Percentiles rank a stretch among this genome's conserved stretches.
These are phyloP conservation scores for Chrysomela aeneicollis DNA, from an alignment of 2,888 invertebrate species.

Conservation along the genomic window DNA sequence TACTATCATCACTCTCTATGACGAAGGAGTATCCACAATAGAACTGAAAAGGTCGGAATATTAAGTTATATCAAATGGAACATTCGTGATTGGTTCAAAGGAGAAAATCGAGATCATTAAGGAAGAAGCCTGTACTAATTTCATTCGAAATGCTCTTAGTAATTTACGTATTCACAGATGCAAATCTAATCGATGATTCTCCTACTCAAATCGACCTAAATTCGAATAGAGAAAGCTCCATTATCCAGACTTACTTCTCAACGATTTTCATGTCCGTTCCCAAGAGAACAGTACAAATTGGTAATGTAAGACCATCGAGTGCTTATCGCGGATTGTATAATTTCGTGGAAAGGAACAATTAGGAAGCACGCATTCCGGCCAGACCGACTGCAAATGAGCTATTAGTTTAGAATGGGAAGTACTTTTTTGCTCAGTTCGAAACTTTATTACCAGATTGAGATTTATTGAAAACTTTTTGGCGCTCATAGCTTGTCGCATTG, in stretches of 20 bases:
- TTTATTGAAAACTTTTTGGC: slow-evolving; percentile 2
- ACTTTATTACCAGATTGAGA: not conserved
- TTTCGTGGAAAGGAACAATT: slow-evolving; percentile 42
- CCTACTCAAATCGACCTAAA: not conserved
- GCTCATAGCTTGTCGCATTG: slow-evolving; percentile 5
- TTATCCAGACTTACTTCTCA: slow-evolving; percentile 8
- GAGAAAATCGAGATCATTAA: too few species aligned
- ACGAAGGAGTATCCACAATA: too few species aligned
- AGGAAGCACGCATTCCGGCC: slow-evolving; percentile 36
- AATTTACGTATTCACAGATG: too few species aligned
- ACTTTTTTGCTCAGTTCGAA: not conserved
- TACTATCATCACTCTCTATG: too few species aligned
- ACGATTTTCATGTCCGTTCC: slow-evolving; percentile 17
- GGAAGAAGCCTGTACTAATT: too few species aligned
- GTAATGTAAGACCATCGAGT: slow-evolving; percentile 21
- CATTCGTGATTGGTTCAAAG: too few species aligned
- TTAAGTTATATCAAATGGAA: too few species aligned
- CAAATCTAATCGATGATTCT: too few species aligned
- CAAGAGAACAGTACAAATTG: slow-evolving; percentile 26
- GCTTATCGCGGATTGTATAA: slow-evolving; percentile 25
- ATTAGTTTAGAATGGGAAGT: slow-evolving; percentile 5
- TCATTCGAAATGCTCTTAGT: too few species aligned
- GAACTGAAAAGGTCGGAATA: too few species aligned
- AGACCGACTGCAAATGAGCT: slow-evolving; percentile 15
- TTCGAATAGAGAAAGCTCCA: not conserved